Evolutionary conservation across 2,113 vertebrate genomes (phyloP).

Genomic region (Eleginops maclovinus): DNA sequence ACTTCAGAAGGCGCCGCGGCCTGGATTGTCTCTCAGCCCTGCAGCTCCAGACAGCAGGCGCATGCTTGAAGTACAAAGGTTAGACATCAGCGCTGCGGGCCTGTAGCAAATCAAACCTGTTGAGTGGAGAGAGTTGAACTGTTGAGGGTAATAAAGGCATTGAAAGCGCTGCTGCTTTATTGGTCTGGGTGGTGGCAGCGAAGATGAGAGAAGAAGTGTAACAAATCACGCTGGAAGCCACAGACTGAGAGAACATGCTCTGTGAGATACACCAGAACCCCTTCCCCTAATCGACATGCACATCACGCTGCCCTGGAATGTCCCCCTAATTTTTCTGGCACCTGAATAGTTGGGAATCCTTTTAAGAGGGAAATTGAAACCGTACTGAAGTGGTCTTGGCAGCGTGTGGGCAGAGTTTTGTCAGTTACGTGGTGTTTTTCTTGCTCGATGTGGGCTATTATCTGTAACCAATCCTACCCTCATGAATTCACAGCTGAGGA

Average conservation of each 20-base stretch:
- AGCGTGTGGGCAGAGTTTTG: conserved; percentile 20
- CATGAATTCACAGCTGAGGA: conserved; percentile 49
- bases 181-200: conserved; percentile 13
- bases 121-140: conserved; percentile 8
- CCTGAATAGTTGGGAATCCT: conserved; percentile 17
- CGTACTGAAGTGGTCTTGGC: conserved; percentile 48
- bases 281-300: neutral
- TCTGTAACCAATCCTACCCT: conserved; percentile 50
- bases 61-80: conserved; percentile 15
- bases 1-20: neutral
- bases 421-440: conserved; percentile 48
- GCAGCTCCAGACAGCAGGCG: conserved; percentile 25
- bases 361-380: conserved; percentile 50
- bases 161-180: conserved; percentile 6
- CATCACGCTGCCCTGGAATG: conserved; percentile 24
- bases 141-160: conserved; percentile 10
- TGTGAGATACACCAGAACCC: conserved; percentile 29
- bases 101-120: conserved; percentile 33
- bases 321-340: conserved; percentile 43
- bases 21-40: conserved; percentile 30
- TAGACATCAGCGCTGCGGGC: conserved; percentile 21
- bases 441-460: conserved; percentile 49
- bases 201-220: neutral
- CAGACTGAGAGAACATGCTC: conserved; percentile 20
- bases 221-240: conserved; percentile 31